These are phyloP conservation scores for Podarcis muralis DNA, from an alignment of 2,113 vertebrate species.

Conservation along the genomic window DNA sequence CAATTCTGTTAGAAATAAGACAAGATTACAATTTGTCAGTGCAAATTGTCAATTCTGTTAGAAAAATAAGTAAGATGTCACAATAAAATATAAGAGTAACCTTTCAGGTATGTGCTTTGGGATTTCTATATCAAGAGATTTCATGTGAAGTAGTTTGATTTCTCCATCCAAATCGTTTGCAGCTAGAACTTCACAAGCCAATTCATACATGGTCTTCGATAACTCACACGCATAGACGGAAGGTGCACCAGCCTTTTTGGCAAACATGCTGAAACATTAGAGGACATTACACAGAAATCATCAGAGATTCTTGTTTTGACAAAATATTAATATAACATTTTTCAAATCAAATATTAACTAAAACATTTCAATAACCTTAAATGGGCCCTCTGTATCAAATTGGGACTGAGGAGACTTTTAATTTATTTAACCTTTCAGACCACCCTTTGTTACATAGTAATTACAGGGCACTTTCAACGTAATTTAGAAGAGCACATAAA, in stretches of 20 bases:
- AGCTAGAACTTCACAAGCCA: constrained; percentile 89
- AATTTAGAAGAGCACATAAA: too few species aligned
- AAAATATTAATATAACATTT: background rate
- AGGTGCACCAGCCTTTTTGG: constrained; percentile 88
- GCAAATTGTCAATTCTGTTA: background rate
- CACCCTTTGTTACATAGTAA: too few species aligned
- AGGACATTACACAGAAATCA: constrained; percentile 24
- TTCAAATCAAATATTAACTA: background rate
- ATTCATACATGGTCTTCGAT: constrained; percentile 96
- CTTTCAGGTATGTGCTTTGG: constrained; percentile 91
- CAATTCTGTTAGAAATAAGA: too few species aligned
- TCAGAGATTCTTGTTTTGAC: background rate
- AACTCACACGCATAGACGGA: constrained; percentile 92
- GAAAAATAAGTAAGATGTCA: constrained; percentile 10
- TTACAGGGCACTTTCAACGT: too few species aligned
- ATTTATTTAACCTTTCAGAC: too few species aligned
- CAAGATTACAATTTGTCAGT: background rate
- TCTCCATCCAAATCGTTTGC: constrained; percentile 87
- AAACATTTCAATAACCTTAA: background rate
- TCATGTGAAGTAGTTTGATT: constrained; percentile 91
- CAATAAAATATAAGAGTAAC: constrained; percentile 61
- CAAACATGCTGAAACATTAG: constrained; percentile 87
- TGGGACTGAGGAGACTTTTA: too few species aligned
- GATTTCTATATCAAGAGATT: constrained; percentile 92
- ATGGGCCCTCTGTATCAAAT: too few species aligned